Evolutionary conservation across 2,113 vertebrate genomes (phyloP).

Genomic region (Ia io): DNA sequence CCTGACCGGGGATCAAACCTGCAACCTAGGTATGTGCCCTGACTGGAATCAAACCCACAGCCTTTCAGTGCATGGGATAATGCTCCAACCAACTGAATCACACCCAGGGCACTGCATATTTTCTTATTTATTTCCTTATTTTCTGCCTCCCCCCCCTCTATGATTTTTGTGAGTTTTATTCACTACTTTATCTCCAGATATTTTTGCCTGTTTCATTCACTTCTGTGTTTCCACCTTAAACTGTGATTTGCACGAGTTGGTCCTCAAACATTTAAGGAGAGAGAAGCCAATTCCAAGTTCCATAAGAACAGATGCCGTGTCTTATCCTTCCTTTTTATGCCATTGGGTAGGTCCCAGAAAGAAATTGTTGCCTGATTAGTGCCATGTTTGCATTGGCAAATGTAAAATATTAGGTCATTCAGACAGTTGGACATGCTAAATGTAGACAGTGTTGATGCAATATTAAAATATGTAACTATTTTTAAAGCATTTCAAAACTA

Average conservation of each 20-base stretch:
- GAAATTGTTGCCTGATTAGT: not conserved
- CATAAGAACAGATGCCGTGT: not conserved
- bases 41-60: too few relatives aligned
- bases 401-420: slow-evolving; percentile 4
- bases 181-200: not conserved
- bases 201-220: not conserved
- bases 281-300: not conserved
- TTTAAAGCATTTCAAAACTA: slow-evolving; percentile 51
- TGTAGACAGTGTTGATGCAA: not conserved
- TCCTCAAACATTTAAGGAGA: not conserved
- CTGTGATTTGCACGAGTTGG: not conserved
- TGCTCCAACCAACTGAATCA: too few relatives aligned
- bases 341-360: not conserved
- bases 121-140: not conserved
- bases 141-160: not conserved
- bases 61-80: too few relatives aligned
- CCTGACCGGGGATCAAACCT: too few relatives aligned
- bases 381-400: slow-evolving; percentile 13
- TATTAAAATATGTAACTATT: slow-evolving; percentile 25
- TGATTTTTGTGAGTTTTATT: not conserved
- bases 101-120: not conserved
- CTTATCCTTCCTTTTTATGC: not conserved
- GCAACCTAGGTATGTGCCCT: too few relatives aligned
- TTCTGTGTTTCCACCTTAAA: not conserved
- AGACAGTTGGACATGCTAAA: slow-evolving; percentile 8